Evolutionary conservation across 2,888 invertebrate species (phyloP).

Genomic region (Heliconius charithonia): DNA sequence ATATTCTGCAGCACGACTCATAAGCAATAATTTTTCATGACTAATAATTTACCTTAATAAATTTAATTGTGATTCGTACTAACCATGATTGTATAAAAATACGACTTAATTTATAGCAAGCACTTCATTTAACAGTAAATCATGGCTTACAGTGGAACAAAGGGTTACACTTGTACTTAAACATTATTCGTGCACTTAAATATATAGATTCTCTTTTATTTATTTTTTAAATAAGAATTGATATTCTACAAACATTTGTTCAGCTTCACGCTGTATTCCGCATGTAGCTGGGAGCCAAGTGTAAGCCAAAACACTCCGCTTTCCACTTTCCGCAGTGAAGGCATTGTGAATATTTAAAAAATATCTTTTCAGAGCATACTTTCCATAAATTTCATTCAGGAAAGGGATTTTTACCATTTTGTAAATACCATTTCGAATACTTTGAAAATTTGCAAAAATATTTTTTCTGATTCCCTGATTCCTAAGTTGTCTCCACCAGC

Average conservation of each 20-base stretch:
- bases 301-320: background rate
- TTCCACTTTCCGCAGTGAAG: background rate
- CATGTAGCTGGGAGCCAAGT: background rate
- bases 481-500: too few relatives aligned
- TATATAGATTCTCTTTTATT: background rate
- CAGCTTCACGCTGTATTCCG: background rate
- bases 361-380: too few relatives aligned
- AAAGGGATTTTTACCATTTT: too few relatives aligned
- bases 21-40: constrained; percentile 19
- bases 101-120: constrained; percentile 23
- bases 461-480: too few relatives aligned
- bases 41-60: constrained; percentile 25
- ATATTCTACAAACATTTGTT: background rate
- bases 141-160: constrained; percentile 4
- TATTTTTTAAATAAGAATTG: background rate
- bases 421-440: too few relatives aligned
- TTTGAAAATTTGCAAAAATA: too few relatives aligned
- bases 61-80: constrained; percentile 23
- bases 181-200: background rate
- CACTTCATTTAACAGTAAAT: constrained; percentile 19
- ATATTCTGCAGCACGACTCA: background rate
- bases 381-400: too few relatives aligned
- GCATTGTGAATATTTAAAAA: background rate
- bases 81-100: constrained; percentile 14
- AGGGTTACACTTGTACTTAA: constrained; percentile 8